Evolutionary conservation across 2,113 vertebrate species (phyloP), one percentile per base, ranked within the genome.

Genomic region (Antechinus stuartii): DNA sequence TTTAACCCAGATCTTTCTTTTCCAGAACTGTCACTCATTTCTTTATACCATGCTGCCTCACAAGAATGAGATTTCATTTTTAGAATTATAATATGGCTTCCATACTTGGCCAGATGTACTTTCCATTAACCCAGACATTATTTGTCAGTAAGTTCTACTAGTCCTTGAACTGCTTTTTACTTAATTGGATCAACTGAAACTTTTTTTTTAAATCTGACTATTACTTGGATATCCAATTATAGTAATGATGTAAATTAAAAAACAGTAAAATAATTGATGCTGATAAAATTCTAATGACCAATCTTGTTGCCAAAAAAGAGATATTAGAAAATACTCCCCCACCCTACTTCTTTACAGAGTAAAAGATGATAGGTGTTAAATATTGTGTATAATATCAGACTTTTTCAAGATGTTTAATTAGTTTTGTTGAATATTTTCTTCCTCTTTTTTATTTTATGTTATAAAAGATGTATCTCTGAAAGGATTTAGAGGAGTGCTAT

Each of bases 121-220:
- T 95, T 89, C 95, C 47, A 93, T 91, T 57, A 52, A 90, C 50
- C 27, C 24, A 89, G 50, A 93, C 54, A 55, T 56, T 25, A 26
- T 27, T 0, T 55, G 35, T 42, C n/a, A n/a, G 22, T 57, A 49
- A 57, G n/a, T 94, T 91, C 94, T 24, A 0, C 68, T 23, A 23
- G 68, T 84, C 25, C 30, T 50, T 92, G 90, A 90, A 68, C 92
- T 90, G 2, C 30, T n/a, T 46, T 54, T 93, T 9, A 25, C 90
- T 54, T 84, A 35, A 35, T 35, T 54, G 24, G 16, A 91, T 92
- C 5, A 4, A 1, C 56, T 92, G 76, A 57, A 26, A 56, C 92
- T 89, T 57, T 23, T 90, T 56, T 54, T 54, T 42, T 42, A 42
- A 42, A 42, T 42, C 46, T 61, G 0, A n/a, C 57, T 84, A 14